Conservation (phyloP, 2,888 invertebrate genomes). For the Protodeltote pygarga region DNA sequence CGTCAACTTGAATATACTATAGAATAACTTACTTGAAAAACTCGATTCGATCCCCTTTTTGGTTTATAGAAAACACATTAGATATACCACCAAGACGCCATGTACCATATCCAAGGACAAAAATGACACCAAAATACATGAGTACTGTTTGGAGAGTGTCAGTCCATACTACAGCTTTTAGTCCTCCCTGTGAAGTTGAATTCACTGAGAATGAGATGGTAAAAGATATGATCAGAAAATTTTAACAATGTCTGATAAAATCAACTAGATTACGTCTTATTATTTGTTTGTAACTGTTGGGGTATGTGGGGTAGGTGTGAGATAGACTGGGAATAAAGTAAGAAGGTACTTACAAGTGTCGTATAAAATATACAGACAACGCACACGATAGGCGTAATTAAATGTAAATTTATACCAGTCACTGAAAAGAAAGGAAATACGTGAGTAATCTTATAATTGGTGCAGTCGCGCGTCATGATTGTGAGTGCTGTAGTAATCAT, state of each 20-base stretch:
- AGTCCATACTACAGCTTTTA: constrained; percentile 94
- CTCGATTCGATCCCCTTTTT: constrained; percentile 88
- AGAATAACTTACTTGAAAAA: constrained; percentile 92
- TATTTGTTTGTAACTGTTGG: constrained; percentile 50
- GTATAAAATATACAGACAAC: constrained; percentile 97
- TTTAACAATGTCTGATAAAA: constrained; percentile 43
- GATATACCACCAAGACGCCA: constrained; percentile 88
- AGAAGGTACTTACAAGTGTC: constrained; percentile 89
- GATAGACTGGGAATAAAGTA: constrained; percentile 12
- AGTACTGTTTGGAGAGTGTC: constrained; percentile 91
- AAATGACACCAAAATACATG: constrained; percentile 90
- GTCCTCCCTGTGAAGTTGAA: constrained; percentile 88
- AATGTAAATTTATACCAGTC: constrained; percentile 93
- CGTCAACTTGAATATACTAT: too few species aligned
- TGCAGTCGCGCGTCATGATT: neutral
- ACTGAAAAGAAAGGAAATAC: constrained; percentile 84
- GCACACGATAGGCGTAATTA: constrained; percentile 93
- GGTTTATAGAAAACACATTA: constrained; percentile 88
- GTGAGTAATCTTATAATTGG: constrained; percentile 8
- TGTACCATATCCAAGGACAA: constrained; percentile 89
- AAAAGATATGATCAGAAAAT: constrained; percentile 17
- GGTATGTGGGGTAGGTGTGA: constrained; percentile 53
- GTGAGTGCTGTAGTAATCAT: constrained; percentile 2
- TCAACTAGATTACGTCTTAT: constrained; percentile 55
- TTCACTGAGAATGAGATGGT: too few species aligned